phyloP scores from a whole-genome alignment of 1,140 invertebrate genomes.

The Arion vulgaris region DNA sequence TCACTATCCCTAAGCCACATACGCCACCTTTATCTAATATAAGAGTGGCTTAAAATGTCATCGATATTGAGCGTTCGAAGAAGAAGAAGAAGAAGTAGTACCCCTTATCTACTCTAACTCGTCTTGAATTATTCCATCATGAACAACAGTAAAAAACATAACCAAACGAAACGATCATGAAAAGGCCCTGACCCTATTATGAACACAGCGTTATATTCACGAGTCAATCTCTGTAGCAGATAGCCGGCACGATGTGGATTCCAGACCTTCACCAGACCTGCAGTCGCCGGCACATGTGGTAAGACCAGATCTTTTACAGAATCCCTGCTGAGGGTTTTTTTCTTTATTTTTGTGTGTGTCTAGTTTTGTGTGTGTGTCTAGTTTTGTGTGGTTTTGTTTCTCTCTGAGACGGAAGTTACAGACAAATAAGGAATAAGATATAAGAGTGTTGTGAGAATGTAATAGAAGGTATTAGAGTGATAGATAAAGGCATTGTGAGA shows the following conservation, averaged over 20 bases:
- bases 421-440: too few species aligned
- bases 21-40: too few species aligned
- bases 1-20: too few species aligned
- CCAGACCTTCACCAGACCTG: neutral
- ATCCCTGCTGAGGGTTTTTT: neutral
- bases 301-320: neutral
- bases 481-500: too few species aligned
- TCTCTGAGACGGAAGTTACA: too few species aligned
- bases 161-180: neutral
- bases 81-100: too few species aligned
- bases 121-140: neutral
- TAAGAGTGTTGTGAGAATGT: too few species aligned
- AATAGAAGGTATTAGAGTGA: too few species aligned
- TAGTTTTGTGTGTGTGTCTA: neutral
- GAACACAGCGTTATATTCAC: neutral
- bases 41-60: too few species aligned
- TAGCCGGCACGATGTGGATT: neutral
- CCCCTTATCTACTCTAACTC: too few species aligned
- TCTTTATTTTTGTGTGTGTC: neutral
- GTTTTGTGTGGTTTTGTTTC: too few species aligned
- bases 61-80: too few species aligned
- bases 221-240: slow-evolving; percentile 4
- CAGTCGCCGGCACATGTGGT: slow-evolving; percentile 15
- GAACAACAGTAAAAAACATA: neutral
- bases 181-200: neutral